Evolutionary conservation across 1,140 invertebrate genomes (phyloP).

Genomic region (Zaprionus davidi): DNA sequence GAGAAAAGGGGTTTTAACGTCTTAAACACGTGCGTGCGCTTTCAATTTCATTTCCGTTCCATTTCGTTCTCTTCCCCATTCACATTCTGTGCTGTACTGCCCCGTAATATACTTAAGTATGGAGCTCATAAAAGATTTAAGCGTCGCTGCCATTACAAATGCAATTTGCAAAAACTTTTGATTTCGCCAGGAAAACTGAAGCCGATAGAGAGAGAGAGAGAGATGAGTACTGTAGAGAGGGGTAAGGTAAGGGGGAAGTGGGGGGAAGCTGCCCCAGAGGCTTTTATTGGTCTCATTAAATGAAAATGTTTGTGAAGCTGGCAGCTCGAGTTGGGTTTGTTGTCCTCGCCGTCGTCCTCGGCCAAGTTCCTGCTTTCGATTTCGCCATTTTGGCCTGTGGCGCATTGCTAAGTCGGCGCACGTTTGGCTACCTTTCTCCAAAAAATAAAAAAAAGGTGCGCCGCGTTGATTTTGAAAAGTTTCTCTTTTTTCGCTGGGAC

Average conservation of each 20-base stretch:
- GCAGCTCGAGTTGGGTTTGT: slow-evolving; percentile 18
- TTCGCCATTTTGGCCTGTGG: slow-evolving; percentile 35
- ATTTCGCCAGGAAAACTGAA: slow-evolving; percentile 53
- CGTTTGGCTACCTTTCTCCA: slow-evolving; percentile 50
- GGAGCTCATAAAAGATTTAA: slow-evolving; percentile 78
- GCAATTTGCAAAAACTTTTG: slow-evolving; percentile 80
- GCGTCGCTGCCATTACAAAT: slow-evolving; percentile 74
- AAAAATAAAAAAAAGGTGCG: slow-evolving; percentile 50
- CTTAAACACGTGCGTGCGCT: slow-evolving; percentile 72
- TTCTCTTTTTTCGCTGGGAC: slow-evolving; percentile 28
- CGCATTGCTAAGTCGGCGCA: slow-evolving; percentile 56
- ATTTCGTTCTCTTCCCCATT: slow-evolving; percentile 11
- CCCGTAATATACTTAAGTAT: slow-evolving; percentile 52
- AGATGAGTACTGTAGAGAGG: background rate
- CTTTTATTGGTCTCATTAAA: slow-evolving; percentile 81
- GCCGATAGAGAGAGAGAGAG: slow-evolving; percentile 6
- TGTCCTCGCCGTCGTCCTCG: slow-evolving; percentile 1
- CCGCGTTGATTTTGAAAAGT: slow-evolving; percentile 75
- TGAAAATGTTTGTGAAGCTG: slow-evolving; percentile 63
- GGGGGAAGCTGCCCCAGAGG: slow-evolving; percentile 30
- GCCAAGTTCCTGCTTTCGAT: slow-evolving; percentile 60
- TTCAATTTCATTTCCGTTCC: slow-evolving; percentile 68
- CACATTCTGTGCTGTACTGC: background rate
- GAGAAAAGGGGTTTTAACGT: slow-evolving; percentile 66
- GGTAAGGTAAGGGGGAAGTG: background rate